These are phyloP conservation scores for Pagetopsis macropterus DNA, from an alignment of 2,797 vertebrate genomes.

Conservation along the genomic window DNA sequence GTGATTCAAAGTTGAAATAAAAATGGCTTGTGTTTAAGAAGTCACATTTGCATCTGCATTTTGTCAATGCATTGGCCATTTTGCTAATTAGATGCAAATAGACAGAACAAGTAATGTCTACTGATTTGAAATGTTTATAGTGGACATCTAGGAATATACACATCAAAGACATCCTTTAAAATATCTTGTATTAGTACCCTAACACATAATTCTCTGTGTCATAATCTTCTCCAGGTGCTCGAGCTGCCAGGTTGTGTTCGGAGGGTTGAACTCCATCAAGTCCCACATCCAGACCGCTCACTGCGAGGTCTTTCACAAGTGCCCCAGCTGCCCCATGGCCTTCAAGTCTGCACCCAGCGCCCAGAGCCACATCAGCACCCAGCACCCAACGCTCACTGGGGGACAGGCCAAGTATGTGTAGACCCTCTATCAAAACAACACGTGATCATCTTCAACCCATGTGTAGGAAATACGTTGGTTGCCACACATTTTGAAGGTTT, in stretches of 20 bases:
- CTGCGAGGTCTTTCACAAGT: slow-evolving; percentile 99
- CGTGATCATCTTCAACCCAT: background rate
- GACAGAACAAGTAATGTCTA: background rate
- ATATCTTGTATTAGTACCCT: background rate
- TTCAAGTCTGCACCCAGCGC: slow-evolving; percentile 96
- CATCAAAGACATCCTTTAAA: background rate
- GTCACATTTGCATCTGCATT: background rate
- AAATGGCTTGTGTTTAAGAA: background rate
- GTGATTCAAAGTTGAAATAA: no score
- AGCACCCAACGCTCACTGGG: slow-evolving; percentile 91
- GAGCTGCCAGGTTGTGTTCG: slow-evolving; percentile 97
- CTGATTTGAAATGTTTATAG: background rate
- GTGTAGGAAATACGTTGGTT: background rate
- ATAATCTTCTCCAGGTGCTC: slow-evolving; percentile 85
- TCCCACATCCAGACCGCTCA: slow-evolving; percentile 97
- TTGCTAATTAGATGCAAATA: background rate
- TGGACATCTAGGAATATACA: background rate
- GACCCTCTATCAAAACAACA: background rate
- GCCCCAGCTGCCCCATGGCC: slow-evolving; percentile 98
- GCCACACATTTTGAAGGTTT: background rate
- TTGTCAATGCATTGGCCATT: background rate
- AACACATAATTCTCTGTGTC: background rate
- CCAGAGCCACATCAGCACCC: slow-evolving; percentile 92
- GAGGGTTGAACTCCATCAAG: slow-evolving; percentile 95
- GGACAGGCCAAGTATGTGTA: slow-evolving; percentile 90